Conservation (phyloP, 2,797 vertebrate genomes). For the Muscicapa comitata region DNA sequence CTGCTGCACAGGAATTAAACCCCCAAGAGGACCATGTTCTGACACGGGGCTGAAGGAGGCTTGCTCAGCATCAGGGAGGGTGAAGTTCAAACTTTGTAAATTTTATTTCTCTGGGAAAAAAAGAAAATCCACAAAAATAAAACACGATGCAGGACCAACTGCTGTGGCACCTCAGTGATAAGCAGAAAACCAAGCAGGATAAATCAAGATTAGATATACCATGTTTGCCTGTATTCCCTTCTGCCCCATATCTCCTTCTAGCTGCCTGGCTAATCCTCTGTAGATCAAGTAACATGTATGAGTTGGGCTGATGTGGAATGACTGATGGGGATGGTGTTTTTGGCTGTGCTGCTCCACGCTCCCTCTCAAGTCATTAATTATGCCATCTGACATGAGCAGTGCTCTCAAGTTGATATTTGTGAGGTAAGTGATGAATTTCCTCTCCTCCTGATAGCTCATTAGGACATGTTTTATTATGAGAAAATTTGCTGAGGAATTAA, state of each 20-base stretch:
- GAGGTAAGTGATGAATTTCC: slow-evolving; percentile 47
- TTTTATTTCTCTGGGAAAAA: background rate
- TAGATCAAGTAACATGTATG: background rate
- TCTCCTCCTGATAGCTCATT: slow-evolving; percentile 65
- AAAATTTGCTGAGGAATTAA: slow-evolving; percentile 59
- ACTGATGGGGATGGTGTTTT: slow-evolving; percentile 30
- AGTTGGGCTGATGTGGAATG: slow-evolving; percentile 8
- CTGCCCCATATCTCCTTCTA: slow-evolving; percentile 23
- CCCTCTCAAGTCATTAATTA: slow-evolving; percentile 41
- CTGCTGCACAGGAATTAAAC: background rate
- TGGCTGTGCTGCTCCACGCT: background rate
- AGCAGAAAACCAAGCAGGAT: background rate
- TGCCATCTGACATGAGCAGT: slow-evolving; percentile 15
- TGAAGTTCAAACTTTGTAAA: background rate
- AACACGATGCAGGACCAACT: rapidly evolving
- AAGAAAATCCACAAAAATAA: background rate
- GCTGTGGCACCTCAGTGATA: background rate
- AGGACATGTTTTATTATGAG: slow-evolving; percentile 52
- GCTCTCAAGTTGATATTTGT: slow-evolving; percentile 49
- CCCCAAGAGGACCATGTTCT: background rate
- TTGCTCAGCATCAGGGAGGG: background rate
- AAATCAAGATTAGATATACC: slow-evolving; percentile 7
- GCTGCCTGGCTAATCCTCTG: background rate
- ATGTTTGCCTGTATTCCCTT: background rate
- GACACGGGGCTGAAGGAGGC: background rate